Conservation (phyloP, 1,140 invertebrate genomes). For the Drosophila lacteicornis region DNA sequence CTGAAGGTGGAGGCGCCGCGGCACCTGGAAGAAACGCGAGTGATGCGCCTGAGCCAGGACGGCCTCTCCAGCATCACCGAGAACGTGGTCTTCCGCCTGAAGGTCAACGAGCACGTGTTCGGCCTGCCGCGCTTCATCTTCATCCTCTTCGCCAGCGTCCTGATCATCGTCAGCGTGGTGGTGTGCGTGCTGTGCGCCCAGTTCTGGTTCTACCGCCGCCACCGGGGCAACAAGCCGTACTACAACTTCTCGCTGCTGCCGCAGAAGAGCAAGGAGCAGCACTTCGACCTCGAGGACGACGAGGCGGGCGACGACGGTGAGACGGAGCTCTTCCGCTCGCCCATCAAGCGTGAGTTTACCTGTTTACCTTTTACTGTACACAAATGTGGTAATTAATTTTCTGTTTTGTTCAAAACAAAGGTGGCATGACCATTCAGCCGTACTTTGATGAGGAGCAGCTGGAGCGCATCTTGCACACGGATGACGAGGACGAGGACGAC, state of each 20-base stretch:
- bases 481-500: constrained; percentile 75
- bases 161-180: constrained; percentile 70
- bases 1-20: constrained; percentile 87
- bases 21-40: constrained; percentile 86
- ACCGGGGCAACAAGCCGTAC: constrained; percentile 68
- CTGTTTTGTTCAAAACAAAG: not conserved
- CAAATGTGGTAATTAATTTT: not conserved
- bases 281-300: constrained; percentile 86
- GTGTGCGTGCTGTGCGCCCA: constrained; percentile 77
- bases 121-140: constrained; percentile 91
- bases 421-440: constrained; percentile 82
- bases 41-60: constrained; percentile 85
- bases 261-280: constrained; percentile 79
- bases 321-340: constrained; percentile 87
- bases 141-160: constrained; percentile 88
- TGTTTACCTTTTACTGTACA: not conserved
- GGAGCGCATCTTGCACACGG: constrained; percentile 68
- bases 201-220: constrained; percentile 76
- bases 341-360: constrained; percentile 85
- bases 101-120: constrained; percentile 88
- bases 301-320: constrained; percentile 86
- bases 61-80: constrained; percentile 81
- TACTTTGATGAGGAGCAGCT: constrained; percentile 86
- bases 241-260: constrained; percentile 85
- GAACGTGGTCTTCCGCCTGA: constrained; percentile 89